Evolutionary conservation across 2,113 vertebrate genomes (phyloP), one percentile per base, ranked within the genome.

Genomic region (Pseudorectes ferrugineus): DNA sequence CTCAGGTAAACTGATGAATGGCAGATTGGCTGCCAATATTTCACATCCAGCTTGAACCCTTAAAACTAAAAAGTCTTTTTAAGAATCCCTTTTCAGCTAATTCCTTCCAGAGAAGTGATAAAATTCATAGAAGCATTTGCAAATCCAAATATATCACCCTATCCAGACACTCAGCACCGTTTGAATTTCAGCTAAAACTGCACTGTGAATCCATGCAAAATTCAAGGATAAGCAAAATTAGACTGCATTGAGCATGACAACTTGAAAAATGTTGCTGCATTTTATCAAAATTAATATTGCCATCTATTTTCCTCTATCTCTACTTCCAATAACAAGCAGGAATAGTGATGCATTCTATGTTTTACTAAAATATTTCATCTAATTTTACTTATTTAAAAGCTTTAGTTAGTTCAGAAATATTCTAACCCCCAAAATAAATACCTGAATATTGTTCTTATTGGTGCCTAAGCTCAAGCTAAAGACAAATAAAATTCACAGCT

Each of bases 121-220:
- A 42, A 70, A 75, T 87, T 85, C 77, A 82, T 15, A 28, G 22
- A 62, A 79, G 73, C 54, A 33, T 63, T 85, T 92, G 59, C 94
- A 96, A 93, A 83, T 79, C 62, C 78, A 89, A 89, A 93, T 59
- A 54, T 58, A 79, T 79, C 78, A 70, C 26, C 40, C 89, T 58
- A 89, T 38, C 67, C 75, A 77, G 66, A 55, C 45, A 36, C 52
- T 59, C 16, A 8, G 74, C 58, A 80, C 54, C 45, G 13, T 36
- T 14, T 40, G 42, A 59, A 85, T 70, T 76, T 46, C 87, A 89
- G 51, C 71, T 92, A 89, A 79, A 93, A 66, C 16, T 62, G 79
- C 58, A 51, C 67, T 20, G 18, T 45, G 58, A 74, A 83, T 88
- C 67, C 40, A 70, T 74, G 86, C 74, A 61, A 73, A 95, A 94